Percentiles rank a stretch among this genome's conserved stretches.
These are phyloP conservation scores for Xenopus borealis DNA, from an alignment of 2,113 vertebrate genomes.

Conservation along the genomic window DNA sequence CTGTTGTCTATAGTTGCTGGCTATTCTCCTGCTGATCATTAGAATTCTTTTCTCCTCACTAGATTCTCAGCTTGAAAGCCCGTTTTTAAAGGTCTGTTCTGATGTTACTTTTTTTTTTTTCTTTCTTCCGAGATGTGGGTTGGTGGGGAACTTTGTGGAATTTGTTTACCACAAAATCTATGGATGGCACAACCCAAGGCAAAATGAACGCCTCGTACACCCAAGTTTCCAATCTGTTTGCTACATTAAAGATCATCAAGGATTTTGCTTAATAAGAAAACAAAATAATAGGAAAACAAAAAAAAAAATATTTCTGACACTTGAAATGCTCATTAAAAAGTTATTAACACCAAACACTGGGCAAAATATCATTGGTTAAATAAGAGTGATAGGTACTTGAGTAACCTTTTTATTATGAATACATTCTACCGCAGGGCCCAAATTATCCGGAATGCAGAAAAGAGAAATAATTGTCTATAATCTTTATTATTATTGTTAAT, in stretches of 20 bases:
- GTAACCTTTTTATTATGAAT: no score
- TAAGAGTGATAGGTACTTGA: no score
- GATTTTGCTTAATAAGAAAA: no score
- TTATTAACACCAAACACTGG: no score
- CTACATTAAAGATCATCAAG: constrained; percentile 75
- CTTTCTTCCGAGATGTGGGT: constrained; percentile 33
- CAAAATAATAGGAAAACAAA: no score
- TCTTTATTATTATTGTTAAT: no score
- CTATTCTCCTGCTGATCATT: constrained; percentile 61
- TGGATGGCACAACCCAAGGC: constrained; percentile 41
- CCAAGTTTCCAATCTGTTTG: constrained; percentile 71
- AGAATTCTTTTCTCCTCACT: constrained; percentile 58
- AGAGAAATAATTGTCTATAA: no score
- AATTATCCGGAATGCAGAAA: no score
- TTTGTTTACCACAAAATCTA: constrained; percentile 42
- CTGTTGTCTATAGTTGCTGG: constrained; percentile 68
- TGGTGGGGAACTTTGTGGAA: constrained; percentile 35
- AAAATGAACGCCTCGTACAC: constrained; percentile 14
- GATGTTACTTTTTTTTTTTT: constrained; percentile 43
- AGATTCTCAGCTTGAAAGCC: constrained; percentile 56
- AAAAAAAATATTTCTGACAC: no score
- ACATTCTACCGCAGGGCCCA: no score
- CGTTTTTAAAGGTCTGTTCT: constrained; percentile 54
- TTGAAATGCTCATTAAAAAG: no score
- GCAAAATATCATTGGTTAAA: no score